These are phyloP conservation scores for Sisyra nigra DNA, from an alignment of 2,888 invertebrate genomes.

Conservation along the genomic window DNA sequence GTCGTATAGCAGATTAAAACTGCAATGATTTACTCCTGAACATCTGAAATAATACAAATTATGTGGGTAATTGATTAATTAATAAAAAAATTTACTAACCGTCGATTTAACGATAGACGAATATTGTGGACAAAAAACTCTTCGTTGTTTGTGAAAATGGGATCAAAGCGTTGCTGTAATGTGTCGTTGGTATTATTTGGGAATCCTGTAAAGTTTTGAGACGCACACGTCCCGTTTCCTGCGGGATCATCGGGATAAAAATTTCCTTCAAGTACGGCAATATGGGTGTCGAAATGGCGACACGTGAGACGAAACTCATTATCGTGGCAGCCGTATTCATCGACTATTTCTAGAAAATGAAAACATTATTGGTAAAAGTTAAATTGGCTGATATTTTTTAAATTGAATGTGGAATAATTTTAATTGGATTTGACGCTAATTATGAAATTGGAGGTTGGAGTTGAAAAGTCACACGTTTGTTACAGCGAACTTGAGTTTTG, in stretches of 20 bases:
- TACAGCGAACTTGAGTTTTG: no score
- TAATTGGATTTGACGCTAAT: not conserved
- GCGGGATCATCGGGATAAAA: constrained; percentile 28
- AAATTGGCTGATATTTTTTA: not conserved
- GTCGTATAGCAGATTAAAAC: constrained; percentile 47
- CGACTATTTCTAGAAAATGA: constrained; percentile 42
- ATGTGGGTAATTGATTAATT: not conserved
- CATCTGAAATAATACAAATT: constrained; percentile 39
- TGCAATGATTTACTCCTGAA: constrained; percentile 59
- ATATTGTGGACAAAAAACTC: constrained; percentile 28
- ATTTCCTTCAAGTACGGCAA: constrained; percentile 45
- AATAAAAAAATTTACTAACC: constrained; percentile 25
- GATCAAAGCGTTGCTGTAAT: constrained; percentile 12
- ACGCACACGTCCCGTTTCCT: constrained; percentile 4
- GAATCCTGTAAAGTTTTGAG: not conserved
- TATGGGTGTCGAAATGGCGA: constrained; percentile 41
- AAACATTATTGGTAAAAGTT: no score
- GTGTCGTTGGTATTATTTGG: constrained; percentile 2
- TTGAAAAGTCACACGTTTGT: no score
- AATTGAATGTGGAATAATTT: not conserved
- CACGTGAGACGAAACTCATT: constrained; percentile 44
- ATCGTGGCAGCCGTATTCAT: constrained; percentile 42
- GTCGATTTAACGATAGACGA: constrained; percentile 32
- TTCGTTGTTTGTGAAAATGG: constrained; percentile 27
- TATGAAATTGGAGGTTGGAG: not conserved